Percentiles rank a stretch among this genome's conserved stretches.
phyloP scores from a whole-genome alignment of 2,113 vertebrate genomes.

The Mionectes macconnelli region DNA sequence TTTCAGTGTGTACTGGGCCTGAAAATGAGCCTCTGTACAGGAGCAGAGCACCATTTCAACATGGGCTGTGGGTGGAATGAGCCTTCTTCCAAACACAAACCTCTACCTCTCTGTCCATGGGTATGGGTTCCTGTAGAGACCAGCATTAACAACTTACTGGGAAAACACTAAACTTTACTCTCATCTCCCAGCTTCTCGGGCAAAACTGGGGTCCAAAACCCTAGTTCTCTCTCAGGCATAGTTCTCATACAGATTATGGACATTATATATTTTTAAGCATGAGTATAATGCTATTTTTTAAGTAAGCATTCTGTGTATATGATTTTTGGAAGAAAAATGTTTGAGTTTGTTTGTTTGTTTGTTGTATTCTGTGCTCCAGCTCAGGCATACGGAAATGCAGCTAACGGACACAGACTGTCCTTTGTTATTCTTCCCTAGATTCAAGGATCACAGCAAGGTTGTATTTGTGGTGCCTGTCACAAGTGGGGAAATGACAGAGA shows the following conservation, averaged over 20 bases:
- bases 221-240: not conserved
- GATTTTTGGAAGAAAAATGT: not conserved
- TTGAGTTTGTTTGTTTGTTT: not conserved
- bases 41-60: not conserved
- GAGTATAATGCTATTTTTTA: not conserved
- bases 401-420: not conserved
- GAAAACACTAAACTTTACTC: not conserved
- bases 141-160: rapidly evolving
- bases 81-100: not conserved
- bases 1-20: not conserved
- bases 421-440: not conserved
- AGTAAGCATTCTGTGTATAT: not conserved
- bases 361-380: not conserved
- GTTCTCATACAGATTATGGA: not conserved
- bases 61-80: not conserved
- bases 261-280: not conserved
- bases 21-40: not conserved
- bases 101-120: not conserved
- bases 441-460: not conserved
- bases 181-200: not conserved
- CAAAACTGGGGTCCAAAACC: not conserved
- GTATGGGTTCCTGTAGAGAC: not conserved
- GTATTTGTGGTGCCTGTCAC: not conserved
- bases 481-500: not conserved
- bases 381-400: not conserved